Conservation (phyloP, 2,888 invertebrate species). For the Tiliacea aurago region DNA sequence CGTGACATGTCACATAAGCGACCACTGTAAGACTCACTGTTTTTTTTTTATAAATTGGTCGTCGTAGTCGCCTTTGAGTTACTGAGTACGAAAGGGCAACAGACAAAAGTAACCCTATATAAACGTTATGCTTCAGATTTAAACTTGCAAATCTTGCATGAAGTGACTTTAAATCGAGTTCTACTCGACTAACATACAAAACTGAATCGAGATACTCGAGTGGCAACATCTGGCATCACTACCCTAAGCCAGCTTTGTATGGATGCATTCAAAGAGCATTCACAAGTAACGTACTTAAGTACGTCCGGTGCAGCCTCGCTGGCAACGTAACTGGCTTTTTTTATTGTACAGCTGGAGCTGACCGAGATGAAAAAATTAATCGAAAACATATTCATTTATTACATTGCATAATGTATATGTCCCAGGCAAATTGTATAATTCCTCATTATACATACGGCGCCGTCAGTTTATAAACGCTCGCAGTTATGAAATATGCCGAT, state of each 20-base stretch:
- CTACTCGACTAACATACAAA: not conserved
- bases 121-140: not conserved
- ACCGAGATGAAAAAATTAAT: not conserved
- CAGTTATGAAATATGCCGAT: too few relatives aligned
- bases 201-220: not conserved
- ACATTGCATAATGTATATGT: too few relatives aligned
- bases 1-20: too few relatives aligned
- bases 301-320: not conserved
- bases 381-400: too few relatives aligned
- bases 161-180: not conserved
- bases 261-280: conserved; percentile 2
- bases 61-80: too few relatives aligned
- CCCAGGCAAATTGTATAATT: too few relatives aligned
- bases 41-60: too few relatives aligned
- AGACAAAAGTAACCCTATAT: not conserved
- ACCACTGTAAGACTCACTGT: too few relatives aligned
- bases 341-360: not conserved
- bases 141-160: not conserved
- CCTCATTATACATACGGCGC: too few relatives aligned
- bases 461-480: too few relatives aligned
- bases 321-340: not conserved
- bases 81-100: too few relatives aligned
- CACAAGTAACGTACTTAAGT: conserved; percentile 1
- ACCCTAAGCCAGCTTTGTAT: conserved; percentile 1
- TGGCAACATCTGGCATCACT: not conserved